Percentiles rank a stretch among this genome's conserved stretches.
Conservation (phyloP, 2,888 invertebrate species). For the Andricus quercusramuli region DNA sequence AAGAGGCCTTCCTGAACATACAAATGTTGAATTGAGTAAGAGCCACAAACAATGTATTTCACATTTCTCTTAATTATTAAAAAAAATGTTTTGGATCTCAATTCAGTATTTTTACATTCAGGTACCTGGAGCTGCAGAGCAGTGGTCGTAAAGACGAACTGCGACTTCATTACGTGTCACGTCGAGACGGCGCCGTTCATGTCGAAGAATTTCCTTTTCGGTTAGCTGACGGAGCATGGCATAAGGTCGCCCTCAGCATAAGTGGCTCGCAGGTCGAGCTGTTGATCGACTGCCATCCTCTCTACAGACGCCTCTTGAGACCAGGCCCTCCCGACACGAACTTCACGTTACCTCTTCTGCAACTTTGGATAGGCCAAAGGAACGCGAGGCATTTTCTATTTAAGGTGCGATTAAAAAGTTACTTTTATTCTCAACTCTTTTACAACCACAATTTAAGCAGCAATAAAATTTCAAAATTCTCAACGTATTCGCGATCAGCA, state of each 20-base stretch:
- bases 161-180: constrained; percentile 89
- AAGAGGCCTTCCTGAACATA: not conserved
- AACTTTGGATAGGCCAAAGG: constrained; percentile 93
- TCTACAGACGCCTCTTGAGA: constrained; percentile 88
- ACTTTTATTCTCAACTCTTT: not conserved
- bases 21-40: not conserved
- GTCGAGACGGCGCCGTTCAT: constrained; percentile 83
- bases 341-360: constrained; percentile 86
- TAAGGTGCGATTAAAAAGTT: constrained; percentile 82
- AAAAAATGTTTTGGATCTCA: not conserved
- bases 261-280: constrained; percentile 91
- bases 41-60: not conserved
- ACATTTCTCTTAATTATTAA: not conserved
- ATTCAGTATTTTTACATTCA: constrained; percentile 69
- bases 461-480: not conserved
- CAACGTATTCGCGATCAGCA: not conserved
- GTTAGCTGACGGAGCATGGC: constrained; percentile 93
- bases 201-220: constrained; percentile 93
- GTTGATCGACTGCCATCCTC: constrained; percentile 91
- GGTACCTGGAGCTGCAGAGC: constrained; percentile 95
- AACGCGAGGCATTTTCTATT: constrained; percentile 91
- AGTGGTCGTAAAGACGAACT: constrained; percentile 93
- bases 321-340: constrained; percentile 87
- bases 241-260: constrained; percentile 90
- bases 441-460: not conserved